Evolutionary conservation across 2,113 vertebrate genomes (phyloP).

Genomic region (Rhinolophus ferrumequinum): DNA sequence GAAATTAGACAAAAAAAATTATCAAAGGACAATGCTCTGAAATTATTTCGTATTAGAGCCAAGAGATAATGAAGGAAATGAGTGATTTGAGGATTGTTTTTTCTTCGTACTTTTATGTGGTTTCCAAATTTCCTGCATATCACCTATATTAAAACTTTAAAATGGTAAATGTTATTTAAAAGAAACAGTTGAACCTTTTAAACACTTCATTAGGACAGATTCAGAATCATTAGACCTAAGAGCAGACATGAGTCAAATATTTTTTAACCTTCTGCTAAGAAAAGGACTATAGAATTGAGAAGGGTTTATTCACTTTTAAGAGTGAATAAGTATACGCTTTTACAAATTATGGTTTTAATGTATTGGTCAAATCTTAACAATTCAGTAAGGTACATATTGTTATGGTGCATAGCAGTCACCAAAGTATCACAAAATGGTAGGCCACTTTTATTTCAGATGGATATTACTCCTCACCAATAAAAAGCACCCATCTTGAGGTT

Average conservation of each 20-base stretch:
- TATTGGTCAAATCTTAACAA: not conserved
- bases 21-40: not conserved
- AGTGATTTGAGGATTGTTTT: not conserved
- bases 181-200: conserved; percentile 25
- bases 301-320: not conserved
- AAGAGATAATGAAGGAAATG: not conserved
- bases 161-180: conserved; percentile 23
- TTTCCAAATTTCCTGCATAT: conserved; percentile 49
- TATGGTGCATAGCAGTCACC: not conserved
- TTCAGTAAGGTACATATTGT: not conserved
- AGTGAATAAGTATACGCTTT: not conserved
- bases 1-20: not conserved
- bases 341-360: not conserved
- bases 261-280: not conserved
- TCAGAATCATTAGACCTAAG: not conserved
- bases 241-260: not conserved
- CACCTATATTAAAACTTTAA: conserved; percentile 24
- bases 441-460: not conserved
- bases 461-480: not conserved
- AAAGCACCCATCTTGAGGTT: not conserved
- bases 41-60: not conserved
- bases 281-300: not conserved
- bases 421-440: not conserved
- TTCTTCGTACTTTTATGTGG: not conserved
- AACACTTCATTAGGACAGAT: conserved; percentile 11